A percentile compares a stretch with the other conserved stretches of the same genome.
phyloP scores from a whole-genome alignment of 2,888 invertebrate species.

The Brassicogethes aeneus region DNA sequence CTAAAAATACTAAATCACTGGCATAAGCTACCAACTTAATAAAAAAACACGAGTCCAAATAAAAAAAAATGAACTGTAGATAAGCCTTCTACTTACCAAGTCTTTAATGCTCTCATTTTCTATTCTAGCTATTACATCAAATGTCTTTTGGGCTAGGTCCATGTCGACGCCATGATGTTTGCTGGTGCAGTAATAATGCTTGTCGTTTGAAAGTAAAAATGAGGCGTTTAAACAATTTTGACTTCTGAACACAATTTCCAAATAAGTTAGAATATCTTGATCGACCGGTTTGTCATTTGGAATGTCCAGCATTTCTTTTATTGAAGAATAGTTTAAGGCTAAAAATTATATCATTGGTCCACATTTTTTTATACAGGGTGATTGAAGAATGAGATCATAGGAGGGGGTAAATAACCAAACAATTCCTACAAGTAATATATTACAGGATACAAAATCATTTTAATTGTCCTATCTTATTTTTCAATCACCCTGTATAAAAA shows the following conservation, averaged over 20 bases:
- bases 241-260: slow-evolving; percentile 81
- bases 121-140: slow-evolving; percentile 59
- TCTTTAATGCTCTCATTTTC: slow-evolving; percentile 66
- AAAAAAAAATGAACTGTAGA: too few species aligned
- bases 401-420: too few species aligned
- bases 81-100: slow-evolving; percentile 55
- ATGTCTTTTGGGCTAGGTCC: slow-evolving; percentile 53
- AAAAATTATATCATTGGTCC: slow-evolving; percentile 7
- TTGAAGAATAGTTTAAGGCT: slow-evolving; percentile 15
- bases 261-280: slow-evolving; percentile 55
- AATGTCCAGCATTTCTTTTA: slow-evolving; percentile 47
- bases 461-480: too few species aligned
- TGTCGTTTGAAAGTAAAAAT: slow-evolving; percentile 60
- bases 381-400: too few species aligned
- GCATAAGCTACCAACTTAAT: too few species aligned
- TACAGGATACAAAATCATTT: too few species aligned
- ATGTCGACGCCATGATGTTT: slow-evolving; percentile 77
- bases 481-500: too few species aligned
- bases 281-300: slow-evolving; percentile 58
- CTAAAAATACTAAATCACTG: too few species aligned
- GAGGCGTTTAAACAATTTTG: slow-evolving; percentile 83
- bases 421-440: too few species aligned
- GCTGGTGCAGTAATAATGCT: slow-evolving; percentile 70
- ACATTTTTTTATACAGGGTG: too few species aligned
- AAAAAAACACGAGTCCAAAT: too few species aligned